phyloP scores from a whole-genome alignment of 2,888 invertebrate species.

The Caradrina clavipalpis region DNA sequence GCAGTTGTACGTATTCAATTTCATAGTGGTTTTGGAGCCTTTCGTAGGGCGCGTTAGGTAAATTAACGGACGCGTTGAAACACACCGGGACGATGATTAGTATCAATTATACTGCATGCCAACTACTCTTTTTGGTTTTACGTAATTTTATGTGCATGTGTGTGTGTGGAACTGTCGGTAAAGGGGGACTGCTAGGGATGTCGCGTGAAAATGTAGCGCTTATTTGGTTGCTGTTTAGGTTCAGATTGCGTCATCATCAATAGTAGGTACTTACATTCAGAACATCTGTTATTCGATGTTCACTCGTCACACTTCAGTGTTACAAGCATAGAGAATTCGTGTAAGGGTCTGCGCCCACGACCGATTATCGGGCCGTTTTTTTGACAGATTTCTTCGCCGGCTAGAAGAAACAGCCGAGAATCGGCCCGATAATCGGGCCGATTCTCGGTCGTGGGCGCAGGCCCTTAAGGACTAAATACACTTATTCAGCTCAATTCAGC shows the following conservation, averaged over 20 bases:
- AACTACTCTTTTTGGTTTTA: conserved; percentile 39
- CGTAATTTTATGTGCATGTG: conserved; percentile 21
- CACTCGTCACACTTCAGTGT: no score
- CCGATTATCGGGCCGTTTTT: no score
- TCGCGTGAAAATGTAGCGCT: background rate
- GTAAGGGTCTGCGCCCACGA: no score
- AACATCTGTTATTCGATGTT: no score
- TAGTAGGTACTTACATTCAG: no score
- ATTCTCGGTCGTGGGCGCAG: no score
- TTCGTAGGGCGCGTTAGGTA: conserved; percentile 69
- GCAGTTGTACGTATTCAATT: conserved; percentile 75
- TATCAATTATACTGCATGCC: conserved; percentile 61
- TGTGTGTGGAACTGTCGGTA: conserved; percentile 5
- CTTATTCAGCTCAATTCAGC: no score
- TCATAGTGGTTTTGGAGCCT: conserved; percentile 69
- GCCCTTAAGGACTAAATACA: no score
- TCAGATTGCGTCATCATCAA: background rate
- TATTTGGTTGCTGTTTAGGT: background rate
- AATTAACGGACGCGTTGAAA: conserved; percentile 73
- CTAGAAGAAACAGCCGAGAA: no score
- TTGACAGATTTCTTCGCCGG: no score
- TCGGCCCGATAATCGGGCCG: no score
- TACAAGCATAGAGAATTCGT: no score
- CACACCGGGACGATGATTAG: conserved; percentile 63
- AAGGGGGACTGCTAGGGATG: conserved; percentile 15